Base-by-base conservation (phyloP, 2,113 vertebrate species). In the Macroglossus sobrinus region DNA sequence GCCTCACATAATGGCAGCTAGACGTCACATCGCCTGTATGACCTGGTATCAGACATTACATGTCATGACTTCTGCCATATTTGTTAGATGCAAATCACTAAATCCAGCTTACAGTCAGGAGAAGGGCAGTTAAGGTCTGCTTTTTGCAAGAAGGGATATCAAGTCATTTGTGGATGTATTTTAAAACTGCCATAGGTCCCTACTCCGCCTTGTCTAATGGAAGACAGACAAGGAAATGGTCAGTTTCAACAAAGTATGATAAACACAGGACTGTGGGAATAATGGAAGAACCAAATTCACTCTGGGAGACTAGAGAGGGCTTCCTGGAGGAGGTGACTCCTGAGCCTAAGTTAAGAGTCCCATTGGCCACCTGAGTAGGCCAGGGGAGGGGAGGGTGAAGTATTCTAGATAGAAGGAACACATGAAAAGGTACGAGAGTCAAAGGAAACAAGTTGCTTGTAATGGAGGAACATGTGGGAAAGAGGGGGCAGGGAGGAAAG, bases 21-120 rank as follows among this genome's bases (percentile, higher is more conserved):
- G 40, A 50, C 72, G 57, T n/a, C 19, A 7, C 12, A 0, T 4
- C 38, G 45, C 22, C 7, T 33, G 24, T 24, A 28, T 22, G 81
- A 59, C 24, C 22, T 55, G 6, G 3, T 71, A 45, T 59, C 28
- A 50, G 40, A 47, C 18, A 38, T 66, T 38, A 33, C 11, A 1
- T 53, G 19, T 18, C 14, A 1, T 71, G 26, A 1, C 15, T 18
- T 53, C n/a, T 4, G 0, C 3, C 19, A 0, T 22, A 4, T 78
- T 55, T 74, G 13, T 86, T 72, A 28, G 63, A 86, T 81, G 38
- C 33, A 82, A 86, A 38, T 85, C 47, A 5, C 78, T 59, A 59
- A 91, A 28, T 82, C 19, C 50, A 95, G 53, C 26, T 21, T 16
- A 26, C 15, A 3, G 76, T 76, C 53, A 21, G 7, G 28, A 10